Percentiles rank a stretch among this genome's conserved stretches.
These are phyloP conservation scores for Meriones unguiculatus DNA, from an alignment of 2,113 vertebrate genomes.

Conservation along the genomic window DNA sequence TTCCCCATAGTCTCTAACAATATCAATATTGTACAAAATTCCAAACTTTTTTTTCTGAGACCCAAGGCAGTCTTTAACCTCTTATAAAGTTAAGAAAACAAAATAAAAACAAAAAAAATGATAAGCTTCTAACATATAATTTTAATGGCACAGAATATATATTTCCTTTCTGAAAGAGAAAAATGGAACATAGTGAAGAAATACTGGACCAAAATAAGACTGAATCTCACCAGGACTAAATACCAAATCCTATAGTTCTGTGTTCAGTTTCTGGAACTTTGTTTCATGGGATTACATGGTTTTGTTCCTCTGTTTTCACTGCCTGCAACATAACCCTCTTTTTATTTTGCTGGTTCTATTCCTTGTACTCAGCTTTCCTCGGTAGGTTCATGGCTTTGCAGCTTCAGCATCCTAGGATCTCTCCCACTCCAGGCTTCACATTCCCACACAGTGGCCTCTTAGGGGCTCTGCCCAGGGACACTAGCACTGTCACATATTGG, in stretches of 20 bases:
- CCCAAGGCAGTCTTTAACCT: background rate
- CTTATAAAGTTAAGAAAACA: background rate
- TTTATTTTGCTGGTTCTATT: background rate
- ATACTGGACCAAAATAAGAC: background rate
- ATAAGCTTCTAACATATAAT: background rate
- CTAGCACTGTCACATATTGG: background rate
- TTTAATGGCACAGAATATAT: background rate
- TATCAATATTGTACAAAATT: background rate
- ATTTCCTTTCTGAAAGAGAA: background rate
- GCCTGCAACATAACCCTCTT: background rate
- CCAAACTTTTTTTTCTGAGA: background rate
- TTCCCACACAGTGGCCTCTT: background rate
- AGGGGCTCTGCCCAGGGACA: background rate
- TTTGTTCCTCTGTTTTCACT: background rate
- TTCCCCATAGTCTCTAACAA: background rate
- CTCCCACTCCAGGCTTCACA: background rate
- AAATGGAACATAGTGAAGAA: background rate
- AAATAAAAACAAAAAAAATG: background rate
- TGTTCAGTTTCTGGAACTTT: background rate
- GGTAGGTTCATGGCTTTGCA: background rate
- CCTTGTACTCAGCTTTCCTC: background rate
- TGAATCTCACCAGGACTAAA: background rate
- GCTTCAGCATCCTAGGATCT: background rate
- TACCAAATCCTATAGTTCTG: background rate
- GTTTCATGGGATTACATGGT: background rate